Conservation (phyloP, 2,113 vertebrate species). For the Tachycineta bicolor region DNA sequence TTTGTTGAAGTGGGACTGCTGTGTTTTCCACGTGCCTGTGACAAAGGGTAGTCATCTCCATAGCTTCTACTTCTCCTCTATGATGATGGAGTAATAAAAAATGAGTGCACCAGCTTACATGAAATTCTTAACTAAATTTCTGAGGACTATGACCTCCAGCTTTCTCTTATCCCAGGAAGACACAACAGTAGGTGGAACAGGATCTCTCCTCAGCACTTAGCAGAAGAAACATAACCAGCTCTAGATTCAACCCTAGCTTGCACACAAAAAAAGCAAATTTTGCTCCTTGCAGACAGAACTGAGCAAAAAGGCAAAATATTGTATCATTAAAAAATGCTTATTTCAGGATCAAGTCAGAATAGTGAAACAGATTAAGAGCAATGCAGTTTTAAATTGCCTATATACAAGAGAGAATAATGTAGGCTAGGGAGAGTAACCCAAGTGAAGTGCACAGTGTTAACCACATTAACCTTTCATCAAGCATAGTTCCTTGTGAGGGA, state of each 20-base stretch:
- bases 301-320: not conserved
- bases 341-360: not conserved
- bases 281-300: not conserved
- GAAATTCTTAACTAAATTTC: not conserved
- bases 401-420: not conserved
- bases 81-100: not conserved
- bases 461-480: not conserved
- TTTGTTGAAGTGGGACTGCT: not conserved
- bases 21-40: not conserved
- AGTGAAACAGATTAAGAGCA: not conserved
- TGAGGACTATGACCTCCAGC: not conserved
- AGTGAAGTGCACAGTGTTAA: not conserved
- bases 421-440: not conserved
- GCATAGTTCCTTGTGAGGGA: not conserved
- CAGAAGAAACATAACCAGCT: not conserved
- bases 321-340: not conserved
- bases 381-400: not conserved
- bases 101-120: not conserved
- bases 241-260: not conserved
- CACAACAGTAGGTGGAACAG: not conserved
- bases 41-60: not conserved
- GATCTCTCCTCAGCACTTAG: not conserved
- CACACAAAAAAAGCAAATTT: not conserved
- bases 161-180: not conserved
- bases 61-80: not conserved